phyloP scores from a whole-genome alignment of 2,797 vertebrate species.

The Trachurus trachurus region DNA sequence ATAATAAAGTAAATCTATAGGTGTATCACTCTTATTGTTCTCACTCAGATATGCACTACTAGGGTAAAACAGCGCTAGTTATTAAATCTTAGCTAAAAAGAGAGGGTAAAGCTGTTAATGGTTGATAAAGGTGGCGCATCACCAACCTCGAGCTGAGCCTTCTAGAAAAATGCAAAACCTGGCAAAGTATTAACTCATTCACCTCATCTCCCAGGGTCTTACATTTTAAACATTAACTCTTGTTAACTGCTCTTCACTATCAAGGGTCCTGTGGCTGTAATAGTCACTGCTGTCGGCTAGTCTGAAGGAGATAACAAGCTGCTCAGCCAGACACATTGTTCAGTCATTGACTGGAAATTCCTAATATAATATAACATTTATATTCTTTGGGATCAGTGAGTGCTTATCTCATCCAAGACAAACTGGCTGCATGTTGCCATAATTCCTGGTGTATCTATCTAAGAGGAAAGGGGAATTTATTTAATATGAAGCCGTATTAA shows the following conservation, averaged over 20 bases:
- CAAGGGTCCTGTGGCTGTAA: background rate
- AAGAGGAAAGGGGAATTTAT: background rate
- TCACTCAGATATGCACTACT: background rate
- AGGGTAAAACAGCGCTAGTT: background rate
- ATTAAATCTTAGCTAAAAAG: background rate
- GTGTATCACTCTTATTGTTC: constrained; percentile 15
- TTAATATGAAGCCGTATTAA: background rate
- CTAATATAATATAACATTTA: background rate
- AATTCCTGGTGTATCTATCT: background rate
- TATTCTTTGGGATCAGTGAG: background rate
- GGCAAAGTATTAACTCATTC: constrained; percentile 1
- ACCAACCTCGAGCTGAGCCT: background rate
- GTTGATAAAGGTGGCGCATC: background rate
- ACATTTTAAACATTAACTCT: constrained; percentile 28
- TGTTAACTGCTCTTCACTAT: background rate
- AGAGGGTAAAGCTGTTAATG: background rate
- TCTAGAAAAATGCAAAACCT: background rate
- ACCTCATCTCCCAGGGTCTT: constrained; percentile 1
- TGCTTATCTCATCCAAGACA: background rate
- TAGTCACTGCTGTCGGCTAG: background rate
- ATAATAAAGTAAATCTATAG: constrained; percentile 17
- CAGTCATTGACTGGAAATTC: background rate
- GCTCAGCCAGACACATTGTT: background rate
- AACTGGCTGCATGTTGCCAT: background rate
- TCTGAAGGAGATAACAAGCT: background rate